A percentile compares a stretch with the other conserved stretches of the same genome.
phyloP scores from a whole-genome alignment of 1,140 invertebrate species.

The Nylanderia fulva region DNA sequence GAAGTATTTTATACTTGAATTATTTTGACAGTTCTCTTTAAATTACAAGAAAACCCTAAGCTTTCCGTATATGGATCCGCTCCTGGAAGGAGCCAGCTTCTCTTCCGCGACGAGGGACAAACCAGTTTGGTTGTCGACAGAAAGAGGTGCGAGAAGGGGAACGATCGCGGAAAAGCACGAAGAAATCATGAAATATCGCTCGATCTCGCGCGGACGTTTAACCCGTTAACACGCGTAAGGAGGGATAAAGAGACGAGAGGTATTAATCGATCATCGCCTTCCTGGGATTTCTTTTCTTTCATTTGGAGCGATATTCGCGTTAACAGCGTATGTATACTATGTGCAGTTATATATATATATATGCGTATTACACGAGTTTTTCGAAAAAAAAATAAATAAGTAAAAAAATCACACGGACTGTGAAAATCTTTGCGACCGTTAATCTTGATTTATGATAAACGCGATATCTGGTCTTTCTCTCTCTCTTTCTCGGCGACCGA shows the following conservation, averaged over 20 bases:
- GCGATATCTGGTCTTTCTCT: constrained; percentile 33
- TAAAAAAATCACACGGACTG: constrained; percentile 28
- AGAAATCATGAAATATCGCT: constrained; percentile 53
- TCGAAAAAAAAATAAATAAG: constrained; percentile 40
- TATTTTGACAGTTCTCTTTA: background rate
- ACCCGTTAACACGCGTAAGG: constrained; percentile 38
- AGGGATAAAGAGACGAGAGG: no score
- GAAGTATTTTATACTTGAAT: background rate
- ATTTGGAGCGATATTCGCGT: background rate
- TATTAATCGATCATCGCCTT: constrained; percentile 43
- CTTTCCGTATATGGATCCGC: constrained; percentile 6
- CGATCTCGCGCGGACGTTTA: constrained; percentile 40
- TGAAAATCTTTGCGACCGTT: constrained; percentile 61
- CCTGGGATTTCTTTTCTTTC: background rate
- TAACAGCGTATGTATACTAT: background rate
- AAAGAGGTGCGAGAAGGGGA: background rate
- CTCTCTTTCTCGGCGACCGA: no score
- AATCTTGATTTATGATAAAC: constrained; percentile 65
- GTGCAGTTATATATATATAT: constrained; percentile 32
- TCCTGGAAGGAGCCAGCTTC: constrained; percentile 35
- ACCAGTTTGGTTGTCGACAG: constrained; percentile 49
- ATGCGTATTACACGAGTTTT: constrained; percentile 6
- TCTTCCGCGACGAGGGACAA: constrained; percentile 55
- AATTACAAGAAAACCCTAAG: background rate
- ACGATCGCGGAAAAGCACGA: constrained; percentile 52